phyloP scores from a whole-genome alignment of 2,797 vertebrate species.

The Micrastur ruficollis region DNA sequence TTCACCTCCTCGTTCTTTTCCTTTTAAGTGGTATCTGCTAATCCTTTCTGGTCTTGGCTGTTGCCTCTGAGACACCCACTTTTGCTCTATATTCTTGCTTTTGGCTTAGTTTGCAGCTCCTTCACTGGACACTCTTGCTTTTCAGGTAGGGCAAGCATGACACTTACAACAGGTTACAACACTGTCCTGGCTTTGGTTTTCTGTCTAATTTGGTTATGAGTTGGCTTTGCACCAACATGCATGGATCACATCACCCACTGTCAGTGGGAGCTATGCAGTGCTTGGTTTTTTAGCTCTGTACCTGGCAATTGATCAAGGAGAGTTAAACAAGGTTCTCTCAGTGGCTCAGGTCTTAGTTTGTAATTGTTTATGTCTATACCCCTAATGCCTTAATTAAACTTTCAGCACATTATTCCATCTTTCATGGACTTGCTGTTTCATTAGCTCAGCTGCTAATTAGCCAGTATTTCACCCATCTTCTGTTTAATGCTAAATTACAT shows the following conservation, averaged over 20 bases:
- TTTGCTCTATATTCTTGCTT: not conserved
- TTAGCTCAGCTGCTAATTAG: not conserved
- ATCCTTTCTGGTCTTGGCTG: not conserved
- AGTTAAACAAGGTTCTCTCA: not conserved
- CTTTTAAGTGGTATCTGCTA: not conserved
- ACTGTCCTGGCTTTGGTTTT: not conserved
- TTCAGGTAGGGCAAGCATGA: constrained; percentile 7
- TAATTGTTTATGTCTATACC: not conserved
- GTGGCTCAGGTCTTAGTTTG: not conserved
- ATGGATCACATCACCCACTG: not conserved
- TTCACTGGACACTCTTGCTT: not conserved
- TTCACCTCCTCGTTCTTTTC: not conserved
- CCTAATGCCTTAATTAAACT: constrained; percentile 22
- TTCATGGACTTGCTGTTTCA: not conserved
- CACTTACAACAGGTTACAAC: not conserved
- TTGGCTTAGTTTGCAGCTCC: not conserved
- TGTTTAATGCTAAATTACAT: not conserved
- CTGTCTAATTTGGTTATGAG: not conserved
- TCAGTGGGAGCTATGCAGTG: not conserved
- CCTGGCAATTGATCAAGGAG: not conserved
- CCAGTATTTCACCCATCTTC: not conserved
- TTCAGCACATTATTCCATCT: not conserved
- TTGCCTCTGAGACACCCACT: not conserved
- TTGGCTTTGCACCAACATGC: not conserved
- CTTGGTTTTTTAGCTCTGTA: not conserved